Evolutionary conservation across 2,888 invertebrate genomes (phyloP).

Genomic region (Neocrepidodera transversa): DNA sequence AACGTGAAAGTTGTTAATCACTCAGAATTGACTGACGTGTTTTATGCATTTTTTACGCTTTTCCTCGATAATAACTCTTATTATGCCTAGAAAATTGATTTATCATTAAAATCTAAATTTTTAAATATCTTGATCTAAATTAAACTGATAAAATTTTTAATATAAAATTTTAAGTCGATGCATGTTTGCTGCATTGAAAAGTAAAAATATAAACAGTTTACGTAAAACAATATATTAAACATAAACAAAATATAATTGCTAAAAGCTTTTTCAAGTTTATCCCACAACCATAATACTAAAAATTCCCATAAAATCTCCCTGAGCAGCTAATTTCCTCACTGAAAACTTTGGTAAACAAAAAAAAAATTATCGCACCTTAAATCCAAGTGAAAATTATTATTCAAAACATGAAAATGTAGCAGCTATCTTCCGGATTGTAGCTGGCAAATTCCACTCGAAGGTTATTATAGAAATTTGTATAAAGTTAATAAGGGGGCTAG

Average conservation of each 20-base stretch:
- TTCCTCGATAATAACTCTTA: too few relatives aligned
- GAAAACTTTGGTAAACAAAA: background rate
- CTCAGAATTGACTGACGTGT: too few relatives aligned
- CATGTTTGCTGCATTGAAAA: too few relatives aligned
- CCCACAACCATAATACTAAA: background rate
- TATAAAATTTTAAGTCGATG: too few relatives aligned
- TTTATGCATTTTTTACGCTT: too few relatives aligned
- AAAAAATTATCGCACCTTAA: constrained; percentile 4
- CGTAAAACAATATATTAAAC: too few relatives aligned
- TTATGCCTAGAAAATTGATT: too few relatives aligned
- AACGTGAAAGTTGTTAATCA: too few relatives aligned
- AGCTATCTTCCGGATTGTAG: constrained; percentile 29
- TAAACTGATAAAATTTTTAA: too few relatives aligned
- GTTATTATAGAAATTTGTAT: constrained; percentile 40
- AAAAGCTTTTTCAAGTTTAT: background rate
- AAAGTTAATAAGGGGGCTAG: constrained; percentile 40
- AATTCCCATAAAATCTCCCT: background rate
- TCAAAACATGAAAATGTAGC: constrained; percentile 32
- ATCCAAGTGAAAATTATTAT: constrained; percentile 25
- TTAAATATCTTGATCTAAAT: too few relatives aligned
- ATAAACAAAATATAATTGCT: background rate
- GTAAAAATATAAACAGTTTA: too few relatives aligned
- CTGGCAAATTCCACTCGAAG: constrained; percentile 32
- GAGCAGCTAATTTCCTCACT: background rate
- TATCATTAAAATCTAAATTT: too few relatives aligned